Conservation (phyloP, 1,140 invertebrate species). For the Octopus sinensis region DNA sequence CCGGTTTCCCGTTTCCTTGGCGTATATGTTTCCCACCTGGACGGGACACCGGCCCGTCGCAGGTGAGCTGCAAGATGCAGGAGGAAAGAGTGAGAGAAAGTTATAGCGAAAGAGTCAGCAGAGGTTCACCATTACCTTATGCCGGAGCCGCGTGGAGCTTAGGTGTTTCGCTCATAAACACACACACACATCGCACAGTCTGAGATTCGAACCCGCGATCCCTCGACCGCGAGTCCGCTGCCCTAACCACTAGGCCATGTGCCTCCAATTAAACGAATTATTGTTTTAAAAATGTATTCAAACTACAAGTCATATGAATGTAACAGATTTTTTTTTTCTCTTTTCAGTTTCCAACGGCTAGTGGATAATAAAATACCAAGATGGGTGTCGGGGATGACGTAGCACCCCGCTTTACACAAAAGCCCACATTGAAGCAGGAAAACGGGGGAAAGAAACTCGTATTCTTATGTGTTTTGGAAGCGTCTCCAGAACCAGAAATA, state of each 20-base stretch:
- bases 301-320: background rate
- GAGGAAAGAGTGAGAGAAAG: too few species aligned
- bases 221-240: background rate
- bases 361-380: slow-evolving; percentile 23
- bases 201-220: background rate
- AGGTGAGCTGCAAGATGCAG: too few species aligned
- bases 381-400: slow-evolving; percentile 92
- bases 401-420: slow-evolving; percentile 95
- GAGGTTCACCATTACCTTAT: too few species aligned
- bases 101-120: too few species aligned
- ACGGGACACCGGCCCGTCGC: too few species aligned
- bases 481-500: slow-evolving; percentile 52
- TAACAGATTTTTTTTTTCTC: slow-evolving; percentile 18
- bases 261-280: background rate
- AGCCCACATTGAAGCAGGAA: slow-evolving; percentile 93
- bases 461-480: slow-evolving; percentile 53
- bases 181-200: background rate
- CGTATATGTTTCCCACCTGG: too few species aligned
- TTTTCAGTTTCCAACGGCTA: slow-evolving; percentile 15
- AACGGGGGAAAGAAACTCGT: slow-evolving; percentile 69
- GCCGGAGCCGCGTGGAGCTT: background rate
- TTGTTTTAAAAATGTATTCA: background rate
- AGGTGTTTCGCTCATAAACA: background rate
- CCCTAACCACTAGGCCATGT: too few species aligned
- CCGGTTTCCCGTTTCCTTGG: too few species aligned